Evolutionary conservation across 1,140 invertebrate species (phyloP).

Genomic region (Acromyrmex charruanus): DNA sequence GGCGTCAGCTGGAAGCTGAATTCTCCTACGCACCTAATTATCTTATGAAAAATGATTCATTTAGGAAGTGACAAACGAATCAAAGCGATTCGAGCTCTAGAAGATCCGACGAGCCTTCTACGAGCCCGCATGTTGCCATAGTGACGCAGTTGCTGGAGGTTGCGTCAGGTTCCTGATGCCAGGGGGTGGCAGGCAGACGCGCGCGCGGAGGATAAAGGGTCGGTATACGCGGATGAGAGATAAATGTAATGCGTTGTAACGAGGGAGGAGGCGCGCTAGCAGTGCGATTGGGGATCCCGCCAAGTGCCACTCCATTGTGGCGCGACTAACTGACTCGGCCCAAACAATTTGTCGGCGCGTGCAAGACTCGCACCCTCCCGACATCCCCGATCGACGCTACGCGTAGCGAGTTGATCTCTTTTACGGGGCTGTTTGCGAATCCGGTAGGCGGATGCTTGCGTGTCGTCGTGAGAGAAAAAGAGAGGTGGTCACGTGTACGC

Average conservation of each 20-base stretch:
- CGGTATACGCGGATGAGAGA: conserved; percentile 77
- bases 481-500: conserved; percentile 45
- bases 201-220: conserved; percentile 76
- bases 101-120: conserved; percentile 5
- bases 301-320: conserved; percentile 85
- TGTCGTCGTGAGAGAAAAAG: conserved; percentile 45
- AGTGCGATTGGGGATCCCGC: conserved; percentile 65
- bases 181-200: conserved; percentile 71
- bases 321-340: conserved; percentile 84
- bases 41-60: conserved; percentile 57
- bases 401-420: conserved; percentile 64
- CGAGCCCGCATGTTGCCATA: conserved; percentile 78
- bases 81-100: neutral
- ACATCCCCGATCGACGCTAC: conserved; percentile 42
- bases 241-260: conserved; percentile 82
- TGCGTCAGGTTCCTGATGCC: conserved; percentile 28
- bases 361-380: conserved; percentile 66
- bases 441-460: conserved; percentile 66
- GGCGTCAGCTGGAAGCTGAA: conserved; percentile 38
- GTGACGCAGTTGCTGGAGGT: conserved; percentile 70
- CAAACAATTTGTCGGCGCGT: conserved; percentile 85
- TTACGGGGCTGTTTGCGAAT: conserved; percentile 72
- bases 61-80: conserved; percentile 48
- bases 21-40: conserved; percentile 19
- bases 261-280: conserved; percentile 69